Conservation (phyloP, 2,113 vertebrate species). For the Phaethornis superciliosus region DNA sequence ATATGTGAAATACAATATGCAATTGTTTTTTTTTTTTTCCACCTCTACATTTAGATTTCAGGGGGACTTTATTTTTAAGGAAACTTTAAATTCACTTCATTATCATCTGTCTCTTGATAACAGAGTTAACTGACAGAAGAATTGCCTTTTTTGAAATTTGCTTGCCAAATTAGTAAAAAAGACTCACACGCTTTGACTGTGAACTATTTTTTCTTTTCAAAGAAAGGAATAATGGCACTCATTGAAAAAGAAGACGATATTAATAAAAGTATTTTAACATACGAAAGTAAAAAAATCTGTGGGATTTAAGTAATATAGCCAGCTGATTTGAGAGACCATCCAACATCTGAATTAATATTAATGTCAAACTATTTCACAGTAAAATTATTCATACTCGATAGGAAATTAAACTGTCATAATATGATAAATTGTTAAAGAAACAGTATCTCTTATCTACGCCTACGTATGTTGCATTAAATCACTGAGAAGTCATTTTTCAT, state of each 20-base stretch:
- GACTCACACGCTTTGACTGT: neutral
- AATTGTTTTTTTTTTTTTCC: neutral
- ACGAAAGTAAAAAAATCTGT: constrained; percentile 65
- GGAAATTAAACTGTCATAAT: constrained; percentile 79
- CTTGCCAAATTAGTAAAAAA: neutral
- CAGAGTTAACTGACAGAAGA: neutral
- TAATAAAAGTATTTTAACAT: constrained; percentile 70
- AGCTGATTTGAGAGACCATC: constrained; percentile 64
- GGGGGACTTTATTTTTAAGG: neutral
- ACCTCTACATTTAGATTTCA: neutral
- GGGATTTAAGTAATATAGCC: constrained; percentile 65
- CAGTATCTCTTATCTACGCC: constrained; percentile 50
- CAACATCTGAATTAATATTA: constrained; percentile 72
- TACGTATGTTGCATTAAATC: constrained; percentile 63
- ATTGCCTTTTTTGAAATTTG: neutral
- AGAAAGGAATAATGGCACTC: constrained; percentile 22
- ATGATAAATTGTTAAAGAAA: constrained; percentile 79
- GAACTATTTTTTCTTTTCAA: constrained; percentile 37
- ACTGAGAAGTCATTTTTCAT: neutral
- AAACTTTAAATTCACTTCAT: neutral
- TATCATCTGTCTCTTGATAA: neutral
- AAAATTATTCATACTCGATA: constrained; percentile 75
- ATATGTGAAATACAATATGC: neutral
- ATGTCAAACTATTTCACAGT: constrained; percentile 76
- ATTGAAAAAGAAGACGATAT: constrained; percentile 57